Evolutionary conservation across 2,888 invertebrate genomes (phyloP).

Genomic region (Eupithecia subfuscata): DNA sequence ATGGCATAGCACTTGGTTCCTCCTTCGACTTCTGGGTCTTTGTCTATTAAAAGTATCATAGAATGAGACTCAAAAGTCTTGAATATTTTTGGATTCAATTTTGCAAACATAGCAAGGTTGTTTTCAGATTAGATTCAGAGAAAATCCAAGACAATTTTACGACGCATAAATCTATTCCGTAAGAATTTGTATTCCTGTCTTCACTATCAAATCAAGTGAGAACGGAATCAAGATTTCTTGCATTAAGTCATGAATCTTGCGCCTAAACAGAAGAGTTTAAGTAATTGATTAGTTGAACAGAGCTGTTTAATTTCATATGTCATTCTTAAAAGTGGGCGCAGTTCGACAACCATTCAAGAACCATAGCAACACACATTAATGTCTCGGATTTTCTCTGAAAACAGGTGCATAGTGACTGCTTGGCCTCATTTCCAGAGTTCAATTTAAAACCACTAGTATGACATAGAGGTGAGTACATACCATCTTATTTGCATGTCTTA

Average conservation of each 20-base stretch:
- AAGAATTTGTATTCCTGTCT: slow-evolving; percentile 2
- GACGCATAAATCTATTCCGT: neutral
- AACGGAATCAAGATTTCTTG: slow-evolving; percentile 3
- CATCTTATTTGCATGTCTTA: slow-evolving; percentile 10
- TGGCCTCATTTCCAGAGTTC: slow-evolving; percentile 66
- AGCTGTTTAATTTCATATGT: neutral
- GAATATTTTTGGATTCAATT: slow-evolving; percentile 50
- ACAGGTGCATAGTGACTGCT: slow-evolving; percentile 62
- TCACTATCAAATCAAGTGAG: neutral
- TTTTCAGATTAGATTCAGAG: slow-evolving; percentile 53
- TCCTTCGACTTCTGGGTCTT: slow-evolving; percentile 12
- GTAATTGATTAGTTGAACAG: neutral
- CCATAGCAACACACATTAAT: slow-evolving; percentile 40
- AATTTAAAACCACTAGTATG: slow-evolving; percentile 14
- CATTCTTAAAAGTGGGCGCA: neutral
- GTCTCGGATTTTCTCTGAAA: slow-evolving; percentile 63
- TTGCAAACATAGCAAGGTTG: slow-evolving; percentile 56
- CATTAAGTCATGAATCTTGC: neutral
- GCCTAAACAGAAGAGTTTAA: neutral
- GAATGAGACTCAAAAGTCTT: slow-evolving; percentile 5
- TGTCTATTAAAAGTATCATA: slow-evolving; percentile 8
- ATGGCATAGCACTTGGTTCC: slow-evolving; percentile 21
- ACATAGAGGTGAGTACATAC: slow-evolving; percentile 31
- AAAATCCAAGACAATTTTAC: slow-evolving; percentile 53
- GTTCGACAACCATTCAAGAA: neutral